Evolutionary conservation across 2,113 vertebrate genomes (phyloP).

Genomic region (Mormyrus iriodes): DNA sequence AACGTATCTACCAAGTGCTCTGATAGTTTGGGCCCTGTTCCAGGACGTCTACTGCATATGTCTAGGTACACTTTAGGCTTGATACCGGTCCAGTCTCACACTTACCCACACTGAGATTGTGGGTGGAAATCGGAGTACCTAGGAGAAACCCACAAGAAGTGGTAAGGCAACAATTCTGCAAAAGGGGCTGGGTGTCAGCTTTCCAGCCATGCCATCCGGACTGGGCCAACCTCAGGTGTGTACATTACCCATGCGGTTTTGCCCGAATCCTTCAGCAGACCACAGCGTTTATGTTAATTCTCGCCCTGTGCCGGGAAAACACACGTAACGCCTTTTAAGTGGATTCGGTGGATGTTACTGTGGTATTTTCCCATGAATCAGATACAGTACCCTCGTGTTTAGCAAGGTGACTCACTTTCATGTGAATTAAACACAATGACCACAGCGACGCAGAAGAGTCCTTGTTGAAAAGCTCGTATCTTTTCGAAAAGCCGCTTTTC

Average conservation of each 20-base stretch:
- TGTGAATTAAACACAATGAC: neutral
- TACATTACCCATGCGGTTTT: neutral
- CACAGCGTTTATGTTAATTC: neutral
- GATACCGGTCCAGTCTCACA: neutral
- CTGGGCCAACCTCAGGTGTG: neutral
- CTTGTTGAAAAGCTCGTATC: neutral
- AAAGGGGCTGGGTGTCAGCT: neutral
- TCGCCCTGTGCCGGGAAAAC: neutral
- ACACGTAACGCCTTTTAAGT: neutral
- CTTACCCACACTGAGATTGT: neutral
- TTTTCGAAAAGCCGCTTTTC: conserved; percentile 4
- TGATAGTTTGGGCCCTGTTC: neutral
- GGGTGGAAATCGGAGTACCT: neutral
- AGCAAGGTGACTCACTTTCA: neutral
- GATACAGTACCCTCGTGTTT: neutral
- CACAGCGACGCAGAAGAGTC: neutral
- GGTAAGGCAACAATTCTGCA: neutral
- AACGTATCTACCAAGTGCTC: neutral
- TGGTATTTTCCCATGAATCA: neutral
- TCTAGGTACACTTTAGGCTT: neutral
- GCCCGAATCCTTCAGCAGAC: neutral
- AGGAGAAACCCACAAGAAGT: neutral
- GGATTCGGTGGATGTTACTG: neutral
- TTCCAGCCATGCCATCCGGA: neutral
- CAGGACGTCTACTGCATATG: neutral